Conservation (phyloP, 2,888 invertebrate species). For the Oligia latruncula region DNA sequence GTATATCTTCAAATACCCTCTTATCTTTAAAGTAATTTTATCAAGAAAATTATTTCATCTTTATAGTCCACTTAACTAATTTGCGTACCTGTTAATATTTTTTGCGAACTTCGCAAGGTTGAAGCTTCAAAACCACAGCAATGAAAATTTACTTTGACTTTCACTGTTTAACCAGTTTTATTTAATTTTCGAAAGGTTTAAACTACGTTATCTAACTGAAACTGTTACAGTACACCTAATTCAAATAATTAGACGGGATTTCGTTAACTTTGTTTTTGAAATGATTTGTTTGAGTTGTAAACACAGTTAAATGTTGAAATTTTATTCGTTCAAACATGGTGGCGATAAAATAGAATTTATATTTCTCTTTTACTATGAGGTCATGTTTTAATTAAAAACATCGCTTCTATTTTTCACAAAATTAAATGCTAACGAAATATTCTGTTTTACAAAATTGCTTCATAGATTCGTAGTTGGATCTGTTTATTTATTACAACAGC, state of each 20-base stretch:
- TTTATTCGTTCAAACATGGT: conserved; percentile 3
- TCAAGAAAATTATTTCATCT: conserved; percentile 39
- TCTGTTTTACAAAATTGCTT: neutral
- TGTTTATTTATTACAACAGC: conserved; percentile 9
- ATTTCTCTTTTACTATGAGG: neutral
- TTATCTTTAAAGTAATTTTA: conserved; percentile 16
- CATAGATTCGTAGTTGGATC: neutral
- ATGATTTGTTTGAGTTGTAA: conserved; percentile 49
- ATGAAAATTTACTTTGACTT: conserved; percentile 60
- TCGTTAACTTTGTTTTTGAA: conserved; percentile 54
- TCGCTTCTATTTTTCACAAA: neutral
- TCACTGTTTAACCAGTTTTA: conserved; percentile 52
- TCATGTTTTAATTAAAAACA: neutral
- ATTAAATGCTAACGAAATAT: neutral
- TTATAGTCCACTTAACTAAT: conserved; percentile 35
- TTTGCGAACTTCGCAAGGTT: conserved; percentile 55
- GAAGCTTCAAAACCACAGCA: conserved; percentile 48
- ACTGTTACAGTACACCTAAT: conserved; percentile 45
- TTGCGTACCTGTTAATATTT: conserved; percentile 48
- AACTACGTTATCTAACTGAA: conserved; percentile 55
- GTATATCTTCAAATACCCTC: conserved; percentile 68
- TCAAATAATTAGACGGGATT: conserved; percentile 56
- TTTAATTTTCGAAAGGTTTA: conserved; percentile 62
- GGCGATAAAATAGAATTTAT: neutral
- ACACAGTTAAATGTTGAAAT: conserved; percentile 14